These are phyloP conservation scores for Clamator glandarius DNA, from an alignment of 2,797 vertebrate genomes.

Conservation along the genomic window DNA sequence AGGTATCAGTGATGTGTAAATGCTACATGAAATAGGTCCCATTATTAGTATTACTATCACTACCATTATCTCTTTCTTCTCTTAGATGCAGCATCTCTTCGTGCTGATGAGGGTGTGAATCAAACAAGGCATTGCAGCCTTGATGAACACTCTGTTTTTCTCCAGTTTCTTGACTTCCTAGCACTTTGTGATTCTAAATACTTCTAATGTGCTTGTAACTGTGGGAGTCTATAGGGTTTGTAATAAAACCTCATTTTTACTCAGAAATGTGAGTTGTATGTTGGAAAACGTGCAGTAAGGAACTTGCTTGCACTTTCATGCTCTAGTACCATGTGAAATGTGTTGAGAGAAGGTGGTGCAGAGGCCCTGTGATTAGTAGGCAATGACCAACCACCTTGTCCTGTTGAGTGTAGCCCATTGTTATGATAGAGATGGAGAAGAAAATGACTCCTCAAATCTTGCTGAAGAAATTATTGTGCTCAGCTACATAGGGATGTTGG, in stretches of 20 bases:
- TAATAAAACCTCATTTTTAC: background rate
- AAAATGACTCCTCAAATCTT: background rate
- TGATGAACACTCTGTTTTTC: background rate
- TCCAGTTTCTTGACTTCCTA: background rate
- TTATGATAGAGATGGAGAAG: background rate
- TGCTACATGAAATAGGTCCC: background rate
- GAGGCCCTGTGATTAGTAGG: background rate
- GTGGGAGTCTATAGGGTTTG: background rate
- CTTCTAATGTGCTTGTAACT: background rate
- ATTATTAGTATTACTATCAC: background rate
- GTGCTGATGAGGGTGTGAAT: background rate
- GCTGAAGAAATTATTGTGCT: background rate
- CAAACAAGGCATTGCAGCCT: background rate
- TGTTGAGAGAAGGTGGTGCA: background rate
- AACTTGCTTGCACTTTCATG: background rate
- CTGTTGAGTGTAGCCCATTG: fast-evolving
- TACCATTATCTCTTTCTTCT: background rate
- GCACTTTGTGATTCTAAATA: background rate
- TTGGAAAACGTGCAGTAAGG: background rate
- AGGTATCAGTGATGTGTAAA: background rate
- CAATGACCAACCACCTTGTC: background rate
- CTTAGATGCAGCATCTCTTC: background rate
- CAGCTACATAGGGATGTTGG: background rate
- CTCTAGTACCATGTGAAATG: background rate
- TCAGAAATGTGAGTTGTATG: background rate